These are phyloP conservation scores for Chalcosyrphus nemorum DNA, from an alignment of 2,888 invertebrate genomes.

Conservation along the genomic window DNA sequence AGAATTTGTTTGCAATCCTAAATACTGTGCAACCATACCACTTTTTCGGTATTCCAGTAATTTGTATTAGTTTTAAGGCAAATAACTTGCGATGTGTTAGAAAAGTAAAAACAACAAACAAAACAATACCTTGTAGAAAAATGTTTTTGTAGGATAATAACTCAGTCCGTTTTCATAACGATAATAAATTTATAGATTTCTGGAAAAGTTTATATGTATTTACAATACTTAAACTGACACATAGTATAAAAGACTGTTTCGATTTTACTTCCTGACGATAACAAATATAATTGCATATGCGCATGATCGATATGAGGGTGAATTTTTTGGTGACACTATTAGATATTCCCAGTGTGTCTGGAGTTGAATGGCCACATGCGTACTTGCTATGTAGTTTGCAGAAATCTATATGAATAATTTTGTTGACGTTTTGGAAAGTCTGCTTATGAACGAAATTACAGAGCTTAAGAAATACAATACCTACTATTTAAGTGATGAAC, in stretches of 20 bases:
- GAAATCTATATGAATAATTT: background rate
- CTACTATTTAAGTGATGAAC: no score
- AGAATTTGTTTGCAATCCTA: constrained; percentile 26
- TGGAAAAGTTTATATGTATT: constrained; percentile 10
- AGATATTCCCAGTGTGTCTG: background rate
- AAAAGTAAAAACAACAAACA: background rate
- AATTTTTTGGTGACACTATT: background rate
- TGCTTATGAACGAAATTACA: background rate
- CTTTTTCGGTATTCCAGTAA: constrained; percentile 1
- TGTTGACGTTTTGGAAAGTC: background rate
- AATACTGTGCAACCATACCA: constrained; percentile 55
- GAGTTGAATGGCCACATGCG: constrained; percentile 44
- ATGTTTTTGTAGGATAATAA: background rate
- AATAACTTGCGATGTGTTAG: background rate
- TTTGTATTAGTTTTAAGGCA: background rate
- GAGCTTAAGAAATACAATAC: no score
- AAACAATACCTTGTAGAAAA: constrained; percentile 4
- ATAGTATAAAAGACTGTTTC: constrained; percentile 46
- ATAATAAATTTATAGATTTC: background rate
- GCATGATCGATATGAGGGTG: constrained; percentile 55
- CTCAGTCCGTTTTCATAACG: constrained; percentile 6
- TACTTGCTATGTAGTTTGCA: background rate
- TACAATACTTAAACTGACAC: constrained; percentile 1
- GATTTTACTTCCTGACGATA: constrained; percentile 51
- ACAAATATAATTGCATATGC: constrained; percentile 54